Conservation (phyloP, 1,140 invertebrate genomes). For the Meloidogyne chitwoodi region DNA sequence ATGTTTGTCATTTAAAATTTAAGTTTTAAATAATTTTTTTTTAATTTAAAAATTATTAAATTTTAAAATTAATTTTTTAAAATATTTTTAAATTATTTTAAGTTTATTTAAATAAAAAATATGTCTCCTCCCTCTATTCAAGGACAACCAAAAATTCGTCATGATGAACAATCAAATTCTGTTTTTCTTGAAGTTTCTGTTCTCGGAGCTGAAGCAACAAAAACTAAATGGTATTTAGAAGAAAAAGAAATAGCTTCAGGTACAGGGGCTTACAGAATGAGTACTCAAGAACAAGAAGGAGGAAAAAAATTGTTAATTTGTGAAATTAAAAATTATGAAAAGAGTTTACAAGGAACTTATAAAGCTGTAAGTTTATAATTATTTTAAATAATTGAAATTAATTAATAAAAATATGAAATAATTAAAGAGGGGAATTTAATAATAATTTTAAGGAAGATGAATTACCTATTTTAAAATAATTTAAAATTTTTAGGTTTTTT, state of each 20-base stretch:
- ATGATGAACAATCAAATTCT: constrained; percentile 45
- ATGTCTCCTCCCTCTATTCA: constrained; percentile 57
- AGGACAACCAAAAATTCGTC: constrained; percentile 56
- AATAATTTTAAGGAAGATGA: too few relatives aligned
- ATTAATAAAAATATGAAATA: too few relatives aligned
- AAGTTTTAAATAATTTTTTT: neutral
- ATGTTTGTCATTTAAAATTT: neutral
- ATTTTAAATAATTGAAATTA: neutral
- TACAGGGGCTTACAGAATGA: constrained; percentile 49
- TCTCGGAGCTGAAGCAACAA: constrained; percentile 47
- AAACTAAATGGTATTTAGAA: constrained; percentile 56
- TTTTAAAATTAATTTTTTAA: too few relatives aligned
- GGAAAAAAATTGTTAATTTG: constrained; percentile 50
- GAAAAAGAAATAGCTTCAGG: constrained; percentile 53
- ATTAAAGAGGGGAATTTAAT: too few relatives aligned
- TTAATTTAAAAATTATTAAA: too few relatives aligned
- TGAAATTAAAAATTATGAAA: constrained; percentile 60
- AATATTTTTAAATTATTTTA: too few relatives aligned
- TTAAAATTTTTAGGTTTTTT: constrained; percentile 34
- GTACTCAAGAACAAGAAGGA: constrained; percentile 50
- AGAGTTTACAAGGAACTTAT: constrained; percentile 56
- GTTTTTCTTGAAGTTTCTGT: constrained; percentile 52
- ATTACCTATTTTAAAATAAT: neutral
- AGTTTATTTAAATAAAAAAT: neutral
- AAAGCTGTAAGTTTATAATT: constrained; percentile 32